Evolutionary conservation across 2,797 vertebrate genomes (phyloP).

Genomic region (Smutsia temminckii): DNA sequence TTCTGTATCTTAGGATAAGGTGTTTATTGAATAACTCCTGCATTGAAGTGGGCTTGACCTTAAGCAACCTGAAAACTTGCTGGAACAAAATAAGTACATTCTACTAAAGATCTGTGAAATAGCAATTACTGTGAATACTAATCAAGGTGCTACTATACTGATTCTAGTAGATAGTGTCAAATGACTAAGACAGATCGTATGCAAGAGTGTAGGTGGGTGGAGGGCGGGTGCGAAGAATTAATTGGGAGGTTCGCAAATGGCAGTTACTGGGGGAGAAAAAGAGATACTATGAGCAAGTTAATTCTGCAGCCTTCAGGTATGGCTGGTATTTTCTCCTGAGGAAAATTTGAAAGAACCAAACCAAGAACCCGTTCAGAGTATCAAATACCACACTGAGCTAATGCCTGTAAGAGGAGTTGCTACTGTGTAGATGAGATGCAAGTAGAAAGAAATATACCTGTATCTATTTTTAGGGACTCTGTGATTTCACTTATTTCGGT

Average conservation of each 20-base stretch:
- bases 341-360: slow-evolving; percentile 26
- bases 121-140: slow-evolving; percentile 61
- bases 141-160: slow-evolving; percentile 72
- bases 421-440: background rate
- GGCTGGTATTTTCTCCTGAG: slow-evolving; percentile 38
- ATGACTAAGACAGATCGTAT: slow-evolving; percentile 72
- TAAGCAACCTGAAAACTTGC: slow-evolving; percentile 61
- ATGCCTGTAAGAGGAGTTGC: background rate
- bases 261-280: slow-evolving; percentile 41
- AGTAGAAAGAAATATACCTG: slow-evolving; percentile 48
- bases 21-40: slow-evolving; percentile 21
- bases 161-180: slow-evolving; percentile 75
- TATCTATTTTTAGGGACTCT: slow-evolving; percentile 61
- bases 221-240: slow-evolving; percentile 64
- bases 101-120: slow-evolving; percentile 61
- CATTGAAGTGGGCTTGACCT: slow-evolving; percentile 58
- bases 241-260: slow-evolving; percentile 69
- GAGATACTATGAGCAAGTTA: slow-evolving; percentile 63
- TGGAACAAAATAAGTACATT: slow-evolving; percentile 54
- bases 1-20: slow-evolving; percentile 14
- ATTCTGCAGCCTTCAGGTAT: slow-evolving; percentile 46
- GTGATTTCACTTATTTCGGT: slow-evolving; percentile 56
- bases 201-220: slow-evolving; percentile 62
- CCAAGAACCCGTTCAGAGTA: slow-evolving; percentile 6
- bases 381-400: background rate